Base-by-base conservation (phyloP, 2,113 vertebrate genomes). In the Pangasianodon hypophthalmus region DNA sequence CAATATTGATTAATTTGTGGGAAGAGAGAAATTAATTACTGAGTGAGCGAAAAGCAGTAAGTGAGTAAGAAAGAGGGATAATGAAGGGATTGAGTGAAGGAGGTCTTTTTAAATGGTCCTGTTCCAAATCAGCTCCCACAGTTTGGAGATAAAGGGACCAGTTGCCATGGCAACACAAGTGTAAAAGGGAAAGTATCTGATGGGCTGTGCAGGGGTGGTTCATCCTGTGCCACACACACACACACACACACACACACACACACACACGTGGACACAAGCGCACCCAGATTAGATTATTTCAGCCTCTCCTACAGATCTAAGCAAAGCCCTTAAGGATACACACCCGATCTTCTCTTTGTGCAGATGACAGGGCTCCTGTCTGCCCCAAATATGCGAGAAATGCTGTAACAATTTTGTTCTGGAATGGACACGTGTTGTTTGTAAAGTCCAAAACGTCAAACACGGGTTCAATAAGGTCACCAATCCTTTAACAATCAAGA, bases 141-240 rank as follows among this genome's bases (percentile, higher is more conserved):
- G 92, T 96, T 95, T 93, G 90, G 94, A 96, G 95, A 96, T 95
- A 96, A 95, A 96, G 96, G 96, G 97, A 96, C 96, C 88, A 88
- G 97, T 98, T 98, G 95, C 96, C 96, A 96, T 92, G 96, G 97
- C 95, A 97, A 98, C 97, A 92, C 88, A 91, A 93, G 88, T 92
- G 93, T 94, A 92, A 96, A 95, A 95, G 91, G 88, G 95, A 96
- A 95, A 95, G 94, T 94, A 95, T 95, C 93, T 95, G 93, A 94
- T 93, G 94, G 91, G 92, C 94, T 93, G 73, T 85, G 90, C 95
- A 94, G 91, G 93, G 91, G 91, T 89, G 93, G 91, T 94, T 92
- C 94, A 91, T 94, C 90, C 46, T 92, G 44, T 92, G 52, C 88
- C 10, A 83, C 48, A 86, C 58, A 89, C 62, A 85, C 84, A 87